Evolutionary conservation across 2,113 vertebrate species (phyloP).

Genomic region (Proterorhinus semilunaris): DNA sequence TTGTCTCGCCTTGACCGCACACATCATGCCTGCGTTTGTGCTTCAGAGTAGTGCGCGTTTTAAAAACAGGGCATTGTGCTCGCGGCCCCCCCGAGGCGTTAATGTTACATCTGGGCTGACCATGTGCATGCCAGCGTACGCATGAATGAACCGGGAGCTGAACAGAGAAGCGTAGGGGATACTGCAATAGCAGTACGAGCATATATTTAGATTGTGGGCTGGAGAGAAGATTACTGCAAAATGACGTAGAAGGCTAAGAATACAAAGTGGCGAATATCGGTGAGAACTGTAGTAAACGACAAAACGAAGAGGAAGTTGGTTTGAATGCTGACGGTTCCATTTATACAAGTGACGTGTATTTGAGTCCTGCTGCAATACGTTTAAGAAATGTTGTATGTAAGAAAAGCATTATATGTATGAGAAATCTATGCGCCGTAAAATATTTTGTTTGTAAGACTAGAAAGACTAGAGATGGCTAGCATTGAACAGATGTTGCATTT

Average conservation of each 20-base stretch:
- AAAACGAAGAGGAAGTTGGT: no score
- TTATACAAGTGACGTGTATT: no score
- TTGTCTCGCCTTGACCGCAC: not conserved
- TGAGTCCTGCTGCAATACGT: no score
- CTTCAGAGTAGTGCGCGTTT: constrained; percentile 5
- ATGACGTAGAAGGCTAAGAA: not conserved
- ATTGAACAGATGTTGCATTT: no score
- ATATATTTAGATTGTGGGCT: constrained; percentile 33
- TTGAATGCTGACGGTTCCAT: no score
- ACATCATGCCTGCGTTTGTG: not conserved
- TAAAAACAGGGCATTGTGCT: constrained; percentile 33
- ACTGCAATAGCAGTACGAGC: not conserved
- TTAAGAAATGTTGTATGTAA: no score
- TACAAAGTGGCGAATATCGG: not conserved
- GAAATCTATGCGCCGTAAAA: no score
- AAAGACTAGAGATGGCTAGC: no score
- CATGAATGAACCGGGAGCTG: constrained; percentile 22
- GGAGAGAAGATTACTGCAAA: not conserved
- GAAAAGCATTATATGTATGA: no score
- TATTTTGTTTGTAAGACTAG: no score
- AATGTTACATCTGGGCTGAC: constrained; percentile 44
- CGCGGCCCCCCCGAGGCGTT: constrained; percentile 35
- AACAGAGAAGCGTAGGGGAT: not conserved
- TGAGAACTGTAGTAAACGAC: not conserved
- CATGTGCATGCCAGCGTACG: constrained; percentile 40